These are phyloP conservation scores for Diogma glabrata DNA, from an alignment of 2,888 invertebrate species.

Conservation along the genomic window DNA sequence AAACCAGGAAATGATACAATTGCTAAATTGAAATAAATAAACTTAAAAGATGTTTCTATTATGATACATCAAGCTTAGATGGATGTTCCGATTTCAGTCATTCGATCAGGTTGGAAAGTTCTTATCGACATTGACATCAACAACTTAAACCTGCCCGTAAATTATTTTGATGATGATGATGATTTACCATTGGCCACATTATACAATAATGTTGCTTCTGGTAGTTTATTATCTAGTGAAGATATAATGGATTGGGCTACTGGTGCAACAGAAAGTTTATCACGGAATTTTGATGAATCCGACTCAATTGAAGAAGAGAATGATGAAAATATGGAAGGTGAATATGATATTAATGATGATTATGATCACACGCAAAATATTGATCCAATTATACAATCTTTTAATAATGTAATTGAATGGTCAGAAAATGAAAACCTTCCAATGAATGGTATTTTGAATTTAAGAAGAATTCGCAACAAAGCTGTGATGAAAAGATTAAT, in stretches of 20 bases:
- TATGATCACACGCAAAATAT: not conserved
- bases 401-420: constrained; percentile 1
- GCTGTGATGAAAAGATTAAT: constrained; percentile 3
- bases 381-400: not conserved
- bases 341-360: constrained; percentile 1
- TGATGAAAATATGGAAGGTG: too few relatives aligned
- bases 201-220: not conserved
- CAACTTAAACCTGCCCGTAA: not conserved
- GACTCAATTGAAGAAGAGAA: not conserved
- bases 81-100: too few relatives aligned
- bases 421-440: not conserved
- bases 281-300: not conserved
- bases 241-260: constrained; percentile 3
- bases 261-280: not conserved
- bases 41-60: not conserved
- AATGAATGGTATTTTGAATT: constrained; percentile 1
- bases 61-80: too few relatives aligned
- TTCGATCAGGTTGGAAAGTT: too few relatives aligned
- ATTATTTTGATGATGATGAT: not conserved
- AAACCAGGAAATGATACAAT: not conserved
- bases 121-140: too few relatives aligned
- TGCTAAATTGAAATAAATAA: not conserved
- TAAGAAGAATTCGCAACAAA: not conserved
- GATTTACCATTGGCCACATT: not conserved
- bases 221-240: not conserved